phyloP scores from a whole-genome alignment of 2,888 invertebrate species.

The Hololepta plana region DNA sequence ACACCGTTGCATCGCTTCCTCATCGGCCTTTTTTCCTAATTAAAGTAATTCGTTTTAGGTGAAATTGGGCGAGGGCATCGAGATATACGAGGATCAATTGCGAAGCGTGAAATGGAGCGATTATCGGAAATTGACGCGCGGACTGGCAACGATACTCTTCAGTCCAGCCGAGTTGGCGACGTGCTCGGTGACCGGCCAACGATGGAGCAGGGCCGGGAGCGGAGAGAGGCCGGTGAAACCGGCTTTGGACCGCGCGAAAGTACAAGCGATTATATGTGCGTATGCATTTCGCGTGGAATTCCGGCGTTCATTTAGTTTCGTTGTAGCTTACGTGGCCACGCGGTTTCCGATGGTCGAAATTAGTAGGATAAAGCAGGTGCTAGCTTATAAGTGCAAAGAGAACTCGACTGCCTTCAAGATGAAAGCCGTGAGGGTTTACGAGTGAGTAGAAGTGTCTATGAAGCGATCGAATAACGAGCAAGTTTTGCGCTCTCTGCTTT shows the following conservation, averaged over 20 bases:
- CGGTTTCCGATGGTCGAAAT: constrained; percentile 58
- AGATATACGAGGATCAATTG: constrained; percentile 51
- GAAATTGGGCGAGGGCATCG: constrained; percentile 53
- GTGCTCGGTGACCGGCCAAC: constrained; percentile 57
- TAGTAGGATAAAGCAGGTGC: constrained; percentile 56
- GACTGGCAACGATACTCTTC: constrained; percentile 54
- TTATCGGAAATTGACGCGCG: constrained; percentile 53
- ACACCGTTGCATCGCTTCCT: constrained; percentile 1
- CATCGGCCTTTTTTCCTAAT: too few species aligned
- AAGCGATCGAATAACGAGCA: too few species aligned
- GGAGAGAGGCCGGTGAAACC: constrained; percentile 59
- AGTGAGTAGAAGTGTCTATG: too few species aligned
- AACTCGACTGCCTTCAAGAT: constrained; percentile 57
- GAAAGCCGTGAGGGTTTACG: constrained; percentile 48
- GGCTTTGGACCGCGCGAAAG: constrained; percentile 50
- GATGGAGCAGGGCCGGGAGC: constrained; percentile 55
- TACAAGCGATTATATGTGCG: constrained; percentile 55
- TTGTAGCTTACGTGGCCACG: constrained; percentile 48
- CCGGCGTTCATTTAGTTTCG: constrained; percentile 8
- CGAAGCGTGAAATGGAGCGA: constrained; percentile 58
- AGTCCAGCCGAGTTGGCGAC: constrained; percentile 56
- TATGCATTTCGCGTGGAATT: background rate
- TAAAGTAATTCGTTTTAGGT: constrained; percentile 29
- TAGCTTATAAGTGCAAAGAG: constrained; percentile 63
- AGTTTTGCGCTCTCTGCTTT: too few species aligned